Conservation (phyloP, 2,113 vertebrate species). For the Anolis carolinensis region DNA sequence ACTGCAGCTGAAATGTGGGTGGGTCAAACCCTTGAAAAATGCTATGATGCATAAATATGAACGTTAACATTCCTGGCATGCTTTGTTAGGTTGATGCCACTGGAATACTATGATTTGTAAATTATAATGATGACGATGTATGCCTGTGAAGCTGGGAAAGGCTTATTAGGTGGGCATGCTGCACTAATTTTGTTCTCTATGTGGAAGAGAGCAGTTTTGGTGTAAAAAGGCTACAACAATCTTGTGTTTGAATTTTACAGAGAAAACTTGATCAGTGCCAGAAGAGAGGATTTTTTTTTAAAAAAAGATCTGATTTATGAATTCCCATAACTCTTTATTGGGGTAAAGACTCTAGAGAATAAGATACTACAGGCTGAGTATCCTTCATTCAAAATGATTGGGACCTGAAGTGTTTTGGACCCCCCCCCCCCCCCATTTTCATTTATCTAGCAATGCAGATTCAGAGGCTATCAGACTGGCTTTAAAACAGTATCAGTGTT, state of each 20-base stretch:
- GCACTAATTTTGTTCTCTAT: slow-evolving; percentile 47
- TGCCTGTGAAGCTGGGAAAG: slow-evolving; percentile 22
- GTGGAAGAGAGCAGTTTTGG: not conserved
- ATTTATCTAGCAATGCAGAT: too few relatives aligned
- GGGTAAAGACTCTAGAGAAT: not conserved
- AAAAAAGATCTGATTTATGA: not conserved
- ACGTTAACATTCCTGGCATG: not conserved
- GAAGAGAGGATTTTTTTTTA: not conserved
- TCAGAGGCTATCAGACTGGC: too few relatives aligned
- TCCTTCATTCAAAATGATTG: too few relatives aligned
- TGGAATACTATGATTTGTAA: slow-evolving; percentile 19
- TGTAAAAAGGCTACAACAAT: slow-evolving; percentile 29
- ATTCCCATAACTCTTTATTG: not conserved
- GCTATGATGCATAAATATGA: slow-evolving; percentile 25
- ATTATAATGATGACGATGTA: slow-evolving; percentile 9
- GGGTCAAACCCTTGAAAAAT: slow-evolving; percentile 33
- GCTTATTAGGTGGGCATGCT: slow-evolving; percentile 11
- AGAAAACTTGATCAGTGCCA: too few relatives aligned
- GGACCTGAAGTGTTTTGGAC: too few relatives aligned
- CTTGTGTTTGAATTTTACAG: not conserved
- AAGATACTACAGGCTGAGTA: not conserved
- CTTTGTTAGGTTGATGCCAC: not conserved
- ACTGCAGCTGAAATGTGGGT: slow-evolving; percentile 6
- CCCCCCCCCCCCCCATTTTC: too few relatives aligned
- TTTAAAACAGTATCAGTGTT: too few relatives aligned